Evolutionary conservation across 2,113 vertebrate genomes (phyloP).

Genomic region (Perca fluviatilis): DNA sequence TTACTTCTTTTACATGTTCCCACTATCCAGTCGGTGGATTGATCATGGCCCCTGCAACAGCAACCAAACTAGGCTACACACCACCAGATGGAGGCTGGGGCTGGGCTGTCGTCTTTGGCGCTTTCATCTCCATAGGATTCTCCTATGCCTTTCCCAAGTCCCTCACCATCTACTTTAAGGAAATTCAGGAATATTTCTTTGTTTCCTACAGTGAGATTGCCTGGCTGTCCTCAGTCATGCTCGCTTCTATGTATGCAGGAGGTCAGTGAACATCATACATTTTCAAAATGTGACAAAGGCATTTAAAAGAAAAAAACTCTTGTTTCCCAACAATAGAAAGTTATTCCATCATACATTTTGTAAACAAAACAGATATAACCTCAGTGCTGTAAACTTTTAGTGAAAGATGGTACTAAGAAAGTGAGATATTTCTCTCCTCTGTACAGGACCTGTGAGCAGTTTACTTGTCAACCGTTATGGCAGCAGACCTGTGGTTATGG

Average conservation of each 20-base stretch:
- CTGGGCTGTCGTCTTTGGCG: constrained; percentile 82
- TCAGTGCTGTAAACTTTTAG: background rate
- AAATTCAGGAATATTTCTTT: constrained; percentile 91
- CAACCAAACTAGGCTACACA: constrained; percentile 70
- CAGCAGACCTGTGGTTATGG: constrained; percentile 88
- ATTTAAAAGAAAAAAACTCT: background rate
- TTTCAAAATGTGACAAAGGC: background rate
- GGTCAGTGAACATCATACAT: constrained; percentile 76
- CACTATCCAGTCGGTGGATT: constrained; percentile 37
- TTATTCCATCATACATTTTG: background rate
- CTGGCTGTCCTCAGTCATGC: constrained; percentile 88
- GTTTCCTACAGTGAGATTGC: constrained; percentile 87
- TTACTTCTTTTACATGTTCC: constrained; percentile 41
- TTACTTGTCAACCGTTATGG: constrained; percentile 87
- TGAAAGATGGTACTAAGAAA: background rate
- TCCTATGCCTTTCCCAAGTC: constrained; percentile 90
- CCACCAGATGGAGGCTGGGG: constrained; percentile 89
- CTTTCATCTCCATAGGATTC: constrained; percentile 88
- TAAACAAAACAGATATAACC: background rate
- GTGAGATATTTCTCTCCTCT: constrained; percentile 12
- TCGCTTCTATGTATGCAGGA: constrained; percentile 87
- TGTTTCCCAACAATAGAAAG: constrained; percentile 1
- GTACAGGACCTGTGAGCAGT: constrained; percentile 87
- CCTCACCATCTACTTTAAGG: constrained; percentile 89
- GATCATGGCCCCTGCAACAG: constrained; percentile 76